Evolutionary conservation across 2,113 vertebrate species (phyloP).

Genomic region (Trachemys scripta): DNA sequence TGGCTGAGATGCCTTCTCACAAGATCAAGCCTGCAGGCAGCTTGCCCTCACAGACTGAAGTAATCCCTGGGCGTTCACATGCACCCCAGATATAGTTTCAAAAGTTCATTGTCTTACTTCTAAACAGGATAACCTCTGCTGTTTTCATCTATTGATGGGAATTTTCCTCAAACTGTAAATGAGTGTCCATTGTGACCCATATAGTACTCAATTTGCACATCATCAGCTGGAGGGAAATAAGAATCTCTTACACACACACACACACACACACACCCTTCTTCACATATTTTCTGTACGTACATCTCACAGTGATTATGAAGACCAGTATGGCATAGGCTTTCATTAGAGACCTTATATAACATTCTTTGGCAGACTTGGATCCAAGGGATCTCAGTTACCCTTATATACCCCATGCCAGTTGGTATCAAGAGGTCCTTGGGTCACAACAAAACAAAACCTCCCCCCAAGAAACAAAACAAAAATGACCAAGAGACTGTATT

Average conservation of each 20-base stretch:
- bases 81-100: neutral
- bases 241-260: neutral
- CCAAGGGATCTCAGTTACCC: neutral
- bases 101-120: neutral
- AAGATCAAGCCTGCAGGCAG: neutral
- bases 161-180: neutral
- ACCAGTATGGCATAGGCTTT: neutral
- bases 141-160: neutral
- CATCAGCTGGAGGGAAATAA: neutral
- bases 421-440: neutral
- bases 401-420: neutral
- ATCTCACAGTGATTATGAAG: neutral
- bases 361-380: neutral
- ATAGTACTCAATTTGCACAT: neutral
- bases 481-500: neutral
- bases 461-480: slow-evolving; percentile 6
- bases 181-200: neutral
- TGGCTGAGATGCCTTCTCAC: neutral
- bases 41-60: neutral
- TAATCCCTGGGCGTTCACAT: neutral
- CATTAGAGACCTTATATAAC: neutral
- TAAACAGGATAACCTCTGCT: neutral
- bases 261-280: neutral
- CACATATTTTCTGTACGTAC: neutral
- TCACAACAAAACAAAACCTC: neutral